Evolutionary conservation across 2,888 invertebrate genomes (phyloP).

Genomic region (Stictocephala bisonia): DNA sequence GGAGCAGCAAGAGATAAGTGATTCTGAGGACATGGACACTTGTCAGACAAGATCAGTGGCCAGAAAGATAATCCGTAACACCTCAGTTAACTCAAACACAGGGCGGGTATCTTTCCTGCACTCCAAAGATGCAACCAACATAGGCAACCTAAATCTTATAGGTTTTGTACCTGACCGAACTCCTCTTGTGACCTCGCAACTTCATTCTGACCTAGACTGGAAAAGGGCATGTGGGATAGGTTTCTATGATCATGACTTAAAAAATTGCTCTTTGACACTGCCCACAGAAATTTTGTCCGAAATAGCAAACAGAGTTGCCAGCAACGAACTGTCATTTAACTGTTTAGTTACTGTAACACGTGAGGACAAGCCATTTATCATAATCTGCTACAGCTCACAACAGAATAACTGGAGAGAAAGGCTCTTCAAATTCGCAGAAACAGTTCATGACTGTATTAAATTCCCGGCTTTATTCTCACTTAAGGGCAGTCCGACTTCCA

Average conservation of each 20-base stretch:
- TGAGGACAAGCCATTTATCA: not conserved
- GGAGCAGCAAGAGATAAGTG: not conserved
- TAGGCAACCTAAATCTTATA: not conserved
- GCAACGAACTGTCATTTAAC: not conserved
- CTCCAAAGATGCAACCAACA: not conserved
- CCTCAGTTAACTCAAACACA: conserved; percentile 3
- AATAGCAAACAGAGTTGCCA: not conserved
- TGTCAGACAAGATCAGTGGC: conserved; percentile 1
- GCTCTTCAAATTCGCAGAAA: not conserved
- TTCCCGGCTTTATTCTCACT: not conserved
- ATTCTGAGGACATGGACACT: not conserved
- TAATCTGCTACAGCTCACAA: conserved; percentile 1
- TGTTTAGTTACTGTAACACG: not conserved
- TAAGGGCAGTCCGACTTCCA: no score
- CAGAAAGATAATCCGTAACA: not conserved
- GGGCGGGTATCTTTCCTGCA: not conserved
- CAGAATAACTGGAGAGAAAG: not conserved
- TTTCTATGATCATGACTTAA: not conserved
- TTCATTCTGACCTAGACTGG: not conserved
- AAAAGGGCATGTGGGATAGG: not conserved
- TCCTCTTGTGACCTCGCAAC: not conserved
- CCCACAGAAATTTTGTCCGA: not conserved
- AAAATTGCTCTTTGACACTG: not conserved
- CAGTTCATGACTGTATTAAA: not conserved
- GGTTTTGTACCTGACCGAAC: not conserved